Conservation (phyloP, 2,888 invertebrate genomes). For the Parnassius glacialis region DNA sequence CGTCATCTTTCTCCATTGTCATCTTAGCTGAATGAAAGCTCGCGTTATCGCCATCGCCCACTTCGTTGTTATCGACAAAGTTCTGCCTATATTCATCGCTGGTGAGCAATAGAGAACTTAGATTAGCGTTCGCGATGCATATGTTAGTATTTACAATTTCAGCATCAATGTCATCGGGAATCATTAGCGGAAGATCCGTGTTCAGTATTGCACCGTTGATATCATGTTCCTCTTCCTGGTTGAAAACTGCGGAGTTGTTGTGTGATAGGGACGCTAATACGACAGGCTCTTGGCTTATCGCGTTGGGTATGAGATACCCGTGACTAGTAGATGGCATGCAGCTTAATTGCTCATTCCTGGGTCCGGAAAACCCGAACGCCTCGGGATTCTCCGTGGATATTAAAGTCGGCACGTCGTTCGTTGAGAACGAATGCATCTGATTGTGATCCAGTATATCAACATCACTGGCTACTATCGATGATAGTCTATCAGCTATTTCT, state of each 20-base stretch:
- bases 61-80: conserved; percentile 50
- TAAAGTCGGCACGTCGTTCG: conserved; percentile 67
- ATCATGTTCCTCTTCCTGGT: conserved; percentile 60
- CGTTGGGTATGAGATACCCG: conserved; percentile 83
- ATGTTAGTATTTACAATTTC: conserved; percentile 75
- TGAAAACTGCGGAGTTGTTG: conserved; percentile 71
- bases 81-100: conserved; percentile 69
- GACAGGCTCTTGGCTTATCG: conserved; percentile 80
- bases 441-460: conserved; percentile 59
- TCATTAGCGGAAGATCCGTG: conserved; percentile 61
- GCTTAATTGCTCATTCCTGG: conserved; percentile 66
- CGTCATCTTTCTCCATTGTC: conserved; percentile 49
- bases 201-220: conserved; percentile 49
- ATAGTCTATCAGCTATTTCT: conserved; percentile 71
- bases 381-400: conserved; percentile 57
- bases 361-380: conserved; percentile 48
- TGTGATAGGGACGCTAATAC: conserved; percentile 77
- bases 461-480: conserved; percentile 62
- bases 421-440: conserved; percentile 69
- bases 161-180: conserved; percentile 66
- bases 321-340: conserved; percentile 83
- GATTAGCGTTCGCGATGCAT: conserved; percentile 83
- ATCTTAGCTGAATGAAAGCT: conserved; percentile 66
- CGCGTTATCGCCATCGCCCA: conserved; percentile 47
- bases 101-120: conserved; percentile 80